Evolutionary conservation across 37 sponge, comb jelly and placozoan genomes (phyloP).

Genomic region (Axinella damicornis): DNA sequence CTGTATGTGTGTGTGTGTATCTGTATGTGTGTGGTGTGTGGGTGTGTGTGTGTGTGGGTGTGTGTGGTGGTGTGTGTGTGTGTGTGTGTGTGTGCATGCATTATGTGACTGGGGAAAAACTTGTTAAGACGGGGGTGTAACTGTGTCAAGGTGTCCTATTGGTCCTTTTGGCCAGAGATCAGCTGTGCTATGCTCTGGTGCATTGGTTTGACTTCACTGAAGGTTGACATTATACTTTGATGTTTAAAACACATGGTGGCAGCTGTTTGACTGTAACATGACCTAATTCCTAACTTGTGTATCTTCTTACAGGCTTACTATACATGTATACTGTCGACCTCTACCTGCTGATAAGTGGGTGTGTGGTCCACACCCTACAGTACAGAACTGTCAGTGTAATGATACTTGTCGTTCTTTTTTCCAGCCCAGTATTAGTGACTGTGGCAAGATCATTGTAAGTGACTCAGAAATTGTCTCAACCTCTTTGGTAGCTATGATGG

Average conservation of each 20-base stretch:
- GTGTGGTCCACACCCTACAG: too few species aligned
- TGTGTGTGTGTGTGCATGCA: conserved; percentile 14
- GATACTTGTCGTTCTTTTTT: not conserved
- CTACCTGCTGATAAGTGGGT: conserved; percentile 53
- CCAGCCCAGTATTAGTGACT: conserved; percentile 8
- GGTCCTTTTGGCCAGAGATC: too few species aligned
- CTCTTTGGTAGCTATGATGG: too few species aligned
- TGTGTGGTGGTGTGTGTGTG: too few species aligned
- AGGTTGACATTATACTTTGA: too few species aligned
- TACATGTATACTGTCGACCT: conserved; percentile 80
- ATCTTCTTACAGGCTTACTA: conserved; percentile 33
- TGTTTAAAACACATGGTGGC: not conserved
- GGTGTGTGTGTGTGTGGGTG: conserved; percentile 34
- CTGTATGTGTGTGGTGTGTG: not conserved
- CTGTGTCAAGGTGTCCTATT: too few species aligned
- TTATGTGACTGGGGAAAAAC: not conserved
- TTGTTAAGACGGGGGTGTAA: too few species aligned
- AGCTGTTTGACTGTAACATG: too few species aligned
- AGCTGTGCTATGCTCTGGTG: too few species aligned
- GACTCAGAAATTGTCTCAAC: too few species aligned
- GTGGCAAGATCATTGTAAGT: conserved; percentile 44
- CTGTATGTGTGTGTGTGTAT: not conserved
- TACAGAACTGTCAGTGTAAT: not conserved
- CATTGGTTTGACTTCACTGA: too few species aligned
- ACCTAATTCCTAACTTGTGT: too few species aligned